Conservation (phyloP, 1,140 invertebrate genomes). For the Chrysomallon squamiferum region DNA sequence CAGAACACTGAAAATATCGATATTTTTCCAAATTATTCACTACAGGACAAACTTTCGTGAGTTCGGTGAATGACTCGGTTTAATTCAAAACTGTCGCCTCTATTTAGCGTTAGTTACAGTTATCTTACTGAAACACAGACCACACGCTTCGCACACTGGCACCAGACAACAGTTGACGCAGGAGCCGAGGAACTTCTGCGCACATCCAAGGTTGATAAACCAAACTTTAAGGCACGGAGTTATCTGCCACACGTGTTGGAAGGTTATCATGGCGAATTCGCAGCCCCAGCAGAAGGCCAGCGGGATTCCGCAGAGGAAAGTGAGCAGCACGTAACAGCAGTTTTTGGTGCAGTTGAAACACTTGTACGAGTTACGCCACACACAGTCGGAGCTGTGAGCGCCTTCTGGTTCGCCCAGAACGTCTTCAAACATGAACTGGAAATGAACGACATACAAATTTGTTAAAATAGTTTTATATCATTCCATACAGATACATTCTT, state of each 20-base stretch:
- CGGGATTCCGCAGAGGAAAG: conserved; percentile 72
- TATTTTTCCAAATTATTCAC: too few species aligned
- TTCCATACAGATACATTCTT: too few species aligned
- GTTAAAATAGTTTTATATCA: too few species aligned
- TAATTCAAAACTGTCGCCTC: too few species aligned
- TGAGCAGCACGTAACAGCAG: conserved; percentile 75
- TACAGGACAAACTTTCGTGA: too few species aligned
- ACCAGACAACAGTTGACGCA: conserved; percentile 70
- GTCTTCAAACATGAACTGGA: conserved; percentile 71
- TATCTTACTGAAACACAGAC: conserved; percentile 72
- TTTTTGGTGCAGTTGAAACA: conserved; percentile 74
- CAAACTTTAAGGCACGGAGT: conserved; percentile 44
- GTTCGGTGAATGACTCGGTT: too few species aligned
- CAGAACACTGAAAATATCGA: too few species aligned
- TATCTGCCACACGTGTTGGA: conserved; percentile 62
- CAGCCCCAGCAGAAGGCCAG: conserved; percentile 74
- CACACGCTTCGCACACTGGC: conserved; percentile 70
- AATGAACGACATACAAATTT: too few species aligned
- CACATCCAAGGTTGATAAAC: conserved; percentile 70
- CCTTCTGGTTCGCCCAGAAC: conserved; percentile 79
- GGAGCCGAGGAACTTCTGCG: conserved; percentile 67
- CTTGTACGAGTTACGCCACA: conserved; percentile 74
- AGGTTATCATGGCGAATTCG: conserved; percentile 76
- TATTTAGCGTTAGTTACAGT: conserved; percentile 59
- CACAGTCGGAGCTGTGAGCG: conserved; percentile 75